Base-by-base conservation (phyloP, 2,888 invertebrate species). In the Idaea straminata region DNA sequence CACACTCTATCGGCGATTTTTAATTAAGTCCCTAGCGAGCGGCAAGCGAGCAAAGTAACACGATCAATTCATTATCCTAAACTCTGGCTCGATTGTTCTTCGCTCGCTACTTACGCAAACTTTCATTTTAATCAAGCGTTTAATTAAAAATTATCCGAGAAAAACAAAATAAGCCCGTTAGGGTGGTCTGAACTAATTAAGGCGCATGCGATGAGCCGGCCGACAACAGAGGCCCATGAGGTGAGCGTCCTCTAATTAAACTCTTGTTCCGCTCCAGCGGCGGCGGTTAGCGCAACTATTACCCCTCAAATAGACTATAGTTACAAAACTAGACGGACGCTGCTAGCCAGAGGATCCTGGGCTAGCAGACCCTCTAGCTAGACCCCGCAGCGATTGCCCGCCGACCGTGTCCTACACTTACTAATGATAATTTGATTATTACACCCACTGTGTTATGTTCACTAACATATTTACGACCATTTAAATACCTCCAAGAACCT, bases 111-210 rank as follows among this genome's bases (percentile, higher is more conserved):
- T 92, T 92, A 92, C 89, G 90, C 91, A 91, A 92, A 92, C 92
- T 92, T 92, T 92, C 91, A 92, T 92, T 92, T 92, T 92, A 92
- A 92, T 92, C 92, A 92, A 92, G 91, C 92, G 90, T 92, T 92
- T 92, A 92, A 92, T 92, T 92, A 92, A 92, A 92, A 92, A 92
- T 92, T 92, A 92, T 91, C 91, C 89, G 90, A 91, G 91, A 92
- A 92, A 92, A 92, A 92, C 92, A 92, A 92, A 92, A 92, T 92
- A 92, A 92, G 92, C 88, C 90, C 86, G 91, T 91, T 91, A 90
- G 91, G 91, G 89, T 88, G 89, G 90, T 87, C 88, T 89, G 91
- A 87, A 91, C 89, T 92, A 92, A 92, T 92, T 91, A 92, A 90
- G 91, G 91, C 87, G 88, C 88, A 87, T 89, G 87, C 89, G 88